Conservation (phyloP, 1,140 invertebrate genomes). For the Phthorimaea operculella region DNA sequence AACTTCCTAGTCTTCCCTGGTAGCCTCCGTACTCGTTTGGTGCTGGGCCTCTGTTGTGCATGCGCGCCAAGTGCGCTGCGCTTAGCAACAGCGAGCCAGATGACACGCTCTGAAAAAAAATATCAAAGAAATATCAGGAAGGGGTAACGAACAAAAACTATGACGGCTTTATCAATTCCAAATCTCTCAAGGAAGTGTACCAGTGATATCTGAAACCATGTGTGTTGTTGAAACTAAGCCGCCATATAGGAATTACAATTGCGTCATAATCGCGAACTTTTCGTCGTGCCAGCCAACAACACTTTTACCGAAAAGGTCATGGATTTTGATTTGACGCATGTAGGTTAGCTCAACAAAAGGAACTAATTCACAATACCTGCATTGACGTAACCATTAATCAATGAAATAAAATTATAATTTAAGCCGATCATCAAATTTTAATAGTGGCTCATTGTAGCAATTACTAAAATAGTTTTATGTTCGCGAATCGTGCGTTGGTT, state of each 20-base stretch:
- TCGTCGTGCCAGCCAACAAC: not conserved
- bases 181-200: no score
- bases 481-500: not conserved
- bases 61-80: constrained; percentile 79
- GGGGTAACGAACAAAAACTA: no score
- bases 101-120: constrained; percentile 75
- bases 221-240: no score
- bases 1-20: constrained; percentile 30
- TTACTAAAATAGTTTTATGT: constrained; percentile 3
- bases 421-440: not conserved
- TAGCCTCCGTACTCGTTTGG: constrained; percentile 39
- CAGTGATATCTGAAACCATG: no score
- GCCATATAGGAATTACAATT: not conserved
- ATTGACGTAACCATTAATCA: not conserved
- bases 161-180: no score
- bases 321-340: not conserved
- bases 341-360: not conserved
- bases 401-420: not conserved
- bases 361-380: not conserved
- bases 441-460: not conserved
- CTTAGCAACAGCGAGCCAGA: constrained; percentile 81
- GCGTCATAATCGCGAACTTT: constrained; percentile 2
- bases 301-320: constrained; percentile 2
- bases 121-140: no score
- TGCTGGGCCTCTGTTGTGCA: constrained; percentile 63